phyloP scores from a whole-genome alignment of 2,113 vertebrate species.

The Clarias macrocephalus region DNA sequence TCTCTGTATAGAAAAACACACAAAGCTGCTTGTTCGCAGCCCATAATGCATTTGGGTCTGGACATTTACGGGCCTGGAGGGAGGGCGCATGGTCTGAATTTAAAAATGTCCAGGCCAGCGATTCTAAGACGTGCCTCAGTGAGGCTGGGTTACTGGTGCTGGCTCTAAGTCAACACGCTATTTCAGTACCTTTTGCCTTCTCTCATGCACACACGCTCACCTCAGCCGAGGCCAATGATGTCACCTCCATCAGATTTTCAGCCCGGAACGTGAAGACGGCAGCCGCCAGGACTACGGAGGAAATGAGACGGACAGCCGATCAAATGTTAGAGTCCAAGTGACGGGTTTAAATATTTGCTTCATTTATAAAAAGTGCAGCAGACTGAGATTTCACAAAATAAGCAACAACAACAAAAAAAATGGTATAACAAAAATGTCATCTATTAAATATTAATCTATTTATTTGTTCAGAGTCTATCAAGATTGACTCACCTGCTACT shows the following conservation, averaged over 20 bases:
- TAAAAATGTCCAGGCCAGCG: slow-evolving; percentile 63
- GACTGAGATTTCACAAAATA: background rate
- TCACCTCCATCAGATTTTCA: slow-evolving; percentile 99
- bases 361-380: background rate
- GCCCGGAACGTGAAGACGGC: slow-evolving; percentile 97
- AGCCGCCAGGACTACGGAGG: slow-evolving; percentile 84
- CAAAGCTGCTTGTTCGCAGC: background rate
- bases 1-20: background rate
- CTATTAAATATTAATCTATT: background rate
- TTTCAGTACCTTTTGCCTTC: slow-evolving; percentile 69
- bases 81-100: slow-evolving; percentile 34
- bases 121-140: slow-evolving; percentile 69
- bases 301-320: slow-evolving; percentile 22
- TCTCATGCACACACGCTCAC: slow-evolving; percentile 73
- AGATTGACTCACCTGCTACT: slow-evolving; percentile 80
- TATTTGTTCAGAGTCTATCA: background rate
- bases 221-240: slow-evolving; percentile 95
- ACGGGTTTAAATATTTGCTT: background rate
- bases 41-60: slow-evolving; percentile 15
- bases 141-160: slow-evolving; percentile 74
- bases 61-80: slow-evolving; percentile 20
- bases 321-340: slow-evolving; percentile 8
- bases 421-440: background rate
- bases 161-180: slow-evolving; percentile 78
- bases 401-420: too few species aligned